phyloP scores from a whole-genome alignment of 2,797 vertebrate species.

The Alectoris magna region DNA sequence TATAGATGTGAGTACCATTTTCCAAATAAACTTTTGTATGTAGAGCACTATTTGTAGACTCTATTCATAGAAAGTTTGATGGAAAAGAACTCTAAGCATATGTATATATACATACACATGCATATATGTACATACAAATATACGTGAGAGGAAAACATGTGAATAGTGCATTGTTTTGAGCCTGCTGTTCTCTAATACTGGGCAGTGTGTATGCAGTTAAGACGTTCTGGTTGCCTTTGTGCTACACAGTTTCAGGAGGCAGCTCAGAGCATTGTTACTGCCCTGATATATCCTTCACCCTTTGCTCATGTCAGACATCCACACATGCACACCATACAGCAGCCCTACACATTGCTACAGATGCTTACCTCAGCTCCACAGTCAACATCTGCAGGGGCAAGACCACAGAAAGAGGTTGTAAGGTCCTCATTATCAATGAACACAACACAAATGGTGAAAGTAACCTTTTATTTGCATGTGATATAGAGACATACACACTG shows the following conservation, averaged over 20 bases:
- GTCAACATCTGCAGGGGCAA: slow-evolving; percentile 69
- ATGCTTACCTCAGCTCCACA: slow-evolving; percentile 69
- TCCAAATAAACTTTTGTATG: background rate
- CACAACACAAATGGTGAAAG: slow-evolving; percentile 80
- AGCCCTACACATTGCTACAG: slow-evolving; percentile 34
- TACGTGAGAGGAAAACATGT: background rate
- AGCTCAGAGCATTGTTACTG: background rate
- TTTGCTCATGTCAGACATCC: slow-evolving; percentile 36
- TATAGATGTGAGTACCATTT: background rate
- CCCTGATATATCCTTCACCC: background rate
- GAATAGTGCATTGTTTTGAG: background rate
- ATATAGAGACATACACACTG: slow-evolving; percentile 73
- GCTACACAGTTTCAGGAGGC: background rate
- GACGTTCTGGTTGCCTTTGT: background rate
- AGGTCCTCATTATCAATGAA: slow-evolving; percentile 78
- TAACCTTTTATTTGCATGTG: slow-evolving; percentile 79
- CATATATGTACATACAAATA: background rate
- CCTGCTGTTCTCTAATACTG: background rate
- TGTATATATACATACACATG: background rate
- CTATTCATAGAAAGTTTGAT: background rate
- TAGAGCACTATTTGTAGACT: background rate
- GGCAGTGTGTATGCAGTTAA: background rate
- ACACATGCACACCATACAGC: slow-evolving; percentile 66
- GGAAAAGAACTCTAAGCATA: background rate
- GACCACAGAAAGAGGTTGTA: slow-evolving; percentile 71